Base-by-base conservation (phyloP, 2,113 vertebrate species). In the Steatornis caripensis region DNA sequence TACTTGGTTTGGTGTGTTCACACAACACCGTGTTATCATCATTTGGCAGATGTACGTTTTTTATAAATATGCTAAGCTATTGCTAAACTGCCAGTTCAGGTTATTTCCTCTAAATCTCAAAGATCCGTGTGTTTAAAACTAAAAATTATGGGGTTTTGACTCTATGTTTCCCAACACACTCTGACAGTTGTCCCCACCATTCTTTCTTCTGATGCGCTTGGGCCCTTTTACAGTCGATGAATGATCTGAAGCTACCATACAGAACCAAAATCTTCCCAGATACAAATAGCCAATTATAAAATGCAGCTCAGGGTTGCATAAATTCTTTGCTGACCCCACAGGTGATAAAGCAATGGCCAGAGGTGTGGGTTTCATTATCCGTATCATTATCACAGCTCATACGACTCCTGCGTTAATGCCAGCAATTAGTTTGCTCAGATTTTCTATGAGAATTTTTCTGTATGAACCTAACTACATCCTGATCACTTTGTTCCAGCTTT, bases 361-460 rank as follows among this genome's bases (percentile, higher is more conserved):
- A 89, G 87, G 60, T 30, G 7, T 1, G 10, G 19, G 45, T 77
- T 96, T 95, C 87, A 94, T 97, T 96, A 95, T 62, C 69, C 6
- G 1, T 78, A 48, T 95, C 84, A 88, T 96, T 97, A 95, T 58
- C 51, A 60, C 30, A 91, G 58, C 70, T 94, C 89, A 45, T 78
- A 46, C 43, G 46, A 89, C 30, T 94, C 76, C 57, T 12, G 18
- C 84, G 86, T 79, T 94, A 97, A 95, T 96, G 68, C 36, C 76
- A 83, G 61, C 84, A 87, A 78, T 97, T 97, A 96, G 75, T 96
- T 95, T 84, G 85, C 77, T 82, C 60, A 76, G 43, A 51, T 74
- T 95, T 82, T 94, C 76, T 84, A 48, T 72, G 70, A 82, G 89
- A 91, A 85, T 66, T 82, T 75, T 96, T 90, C 64, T 64, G 39